phyloP scores from a whole-genome alignment of 2,888 invertebrate species.

The Acrobasis repandana region DNA sequence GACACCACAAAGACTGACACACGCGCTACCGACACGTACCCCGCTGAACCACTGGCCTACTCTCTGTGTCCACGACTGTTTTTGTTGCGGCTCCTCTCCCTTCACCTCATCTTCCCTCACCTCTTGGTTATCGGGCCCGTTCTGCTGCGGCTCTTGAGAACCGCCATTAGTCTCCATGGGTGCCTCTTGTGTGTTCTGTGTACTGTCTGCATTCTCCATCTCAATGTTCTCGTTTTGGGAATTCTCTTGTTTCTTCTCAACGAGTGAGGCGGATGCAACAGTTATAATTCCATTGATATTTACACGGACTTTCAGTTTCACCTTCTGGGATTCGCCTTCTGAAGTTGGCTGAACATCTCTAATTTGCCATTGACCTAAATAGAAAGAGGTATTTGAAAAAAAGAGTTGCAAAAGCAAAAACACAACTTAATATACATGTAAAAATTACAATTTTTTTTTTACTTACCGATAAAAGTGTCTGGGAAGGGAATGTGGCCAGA shows the following conservation, averaged over 20 bases:
- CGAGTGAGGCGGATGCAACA: conserved; percentile 92
- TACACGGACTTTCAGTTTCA: conserved; percentile 97
- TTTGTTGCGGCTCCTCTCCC: conserved; percentile 72
- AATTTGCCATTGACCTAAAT: conserved; percentile 88
- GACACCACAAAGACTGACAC: conserved; percentile 63
- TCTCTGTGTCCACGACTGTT: conserved; percentile 87
- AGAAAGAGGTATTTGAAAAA: background rate
- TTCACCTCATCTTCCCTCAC: conserved; percentile 72
- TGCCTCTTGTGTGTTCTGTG: conserved; percentile 64
- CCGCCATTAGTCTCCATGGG: conserved; percentile 79
- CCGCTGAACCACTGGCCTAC: conserved; percentile 88
- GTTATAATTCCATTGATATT: conserved; percentile 96
- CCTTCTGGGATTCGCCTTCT: conserved; percentile 96
- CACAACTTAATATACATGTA: background rate
- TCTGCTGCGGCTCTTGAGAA: conserved; percentile 67
- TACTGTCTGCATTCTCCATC: conserved; percentile 73
- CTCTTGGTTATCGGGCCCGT: conserved; percentile 76
- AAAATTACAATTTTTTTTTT: background rate
- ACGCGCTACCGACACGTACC: conserved; percentile 84
- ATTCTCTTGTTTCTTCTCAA: conserved; percentile 87
- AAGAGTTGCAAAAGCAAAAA: background rate
- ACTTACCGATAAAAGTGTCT: conserved; percentile 89
- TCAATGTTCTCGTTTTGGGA: conserved; percentile 68
- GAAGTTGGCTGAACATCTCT: conserved; percentile 92
- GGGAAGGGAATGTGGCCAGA: conserved; percentile 89